phyloP scores from a whole-genome alignment of 2,113 vertebrate species.

The Trematocara variabile region DNA sequence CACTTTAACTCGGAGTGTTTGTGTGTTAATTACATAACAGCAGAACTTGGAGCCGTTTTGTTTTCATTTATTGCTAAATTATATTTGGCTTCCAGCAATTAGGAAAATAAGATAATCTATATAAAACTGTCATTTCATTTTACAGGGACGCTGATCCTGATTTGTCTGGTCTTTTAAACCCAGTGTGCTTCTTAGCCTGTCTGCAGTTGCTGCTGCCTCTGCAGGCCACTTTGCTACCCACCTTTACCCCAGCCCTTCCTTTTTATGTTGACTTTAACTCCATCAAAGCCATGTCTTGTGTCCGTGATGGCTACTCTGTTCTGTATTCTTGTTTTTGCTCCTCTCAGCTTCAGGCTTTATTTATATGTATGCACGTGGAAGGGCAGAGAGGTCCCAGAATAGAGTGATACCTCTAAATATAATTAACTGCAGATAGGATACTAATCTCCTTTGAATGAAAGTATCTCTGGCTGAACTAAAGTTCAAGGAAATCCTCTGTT shows the following conservation, averaged over 20 bases:
- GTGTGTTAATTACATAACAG: constrained; percentile 5
- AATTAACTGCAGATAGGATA: neutral
- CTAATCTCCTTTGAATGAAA: neutral
- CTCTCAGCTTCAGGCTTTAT: neutral
- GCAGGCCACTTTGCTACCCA: neutral
- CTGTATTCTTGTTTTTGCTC: neutral
- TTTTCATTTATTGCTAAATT: neutral
- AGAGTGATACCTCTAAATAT: neutral
- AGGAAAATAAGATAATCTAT: neutral
- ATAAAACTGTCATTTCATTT: neutral
- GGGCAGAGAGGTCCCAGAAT: neutral
- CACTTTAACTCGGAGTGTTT: neutral
- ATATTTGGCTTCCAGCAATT: neutral
- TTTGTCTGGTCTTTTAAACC: neutral
- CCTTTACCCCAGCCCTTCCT: neutral
- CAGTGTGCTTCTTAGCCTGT: neutral
- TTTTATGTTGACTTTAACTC: neutral
- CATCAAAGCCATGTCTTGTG: neutral
- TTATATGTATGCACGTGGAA: neutral
- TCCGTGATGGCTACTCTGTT: neutral
- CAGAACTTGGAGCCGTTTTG: neutral
- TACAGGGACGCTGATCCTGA: neutral
- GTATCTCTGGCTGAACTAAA: neutral
- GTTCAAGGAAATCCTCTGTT: neutral
- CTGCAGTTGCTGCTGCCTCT: neutral